These are phyloP conservation scores for Morelia viridis DNA, from an alignment of 2,797 vertebrate genomes.

Conservation along the genomic window DNA sequence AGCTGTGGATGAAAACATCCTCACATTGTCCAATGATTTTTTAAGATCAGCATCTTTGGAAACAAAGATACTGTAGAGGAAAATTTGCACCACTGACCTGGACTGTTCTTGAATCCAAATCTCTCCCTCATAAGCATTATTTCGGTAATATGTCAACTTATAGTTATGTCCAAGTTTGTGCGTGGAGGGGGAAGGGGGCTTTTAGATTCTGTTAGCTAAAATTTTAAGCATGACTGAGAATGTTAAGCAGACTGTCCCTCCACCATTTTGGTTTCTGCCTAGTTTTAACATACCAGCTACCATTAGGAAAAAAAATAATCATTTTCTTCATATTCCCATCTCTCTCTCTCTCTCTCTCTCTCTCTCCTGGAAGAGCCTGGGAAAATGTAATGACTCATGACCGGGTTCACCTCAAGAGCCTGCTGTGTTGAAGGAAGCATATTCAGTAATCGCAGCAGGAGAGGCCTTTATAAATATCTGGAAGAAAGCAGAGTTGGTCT, in stretches of 20 bases:
- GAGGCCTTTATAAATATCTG: conserved; percentile 44
- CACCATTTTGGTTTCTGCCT: conserved; percentile 38
- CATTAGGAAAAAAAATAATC: conserved; percentile 26
- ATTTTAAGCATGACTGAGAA: conserved; percentile 23
- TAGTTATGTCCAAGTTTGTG: not conserved
- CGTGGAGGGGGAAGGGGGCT: conserved; percentile 1
- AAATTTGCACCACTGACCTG: not conserved
- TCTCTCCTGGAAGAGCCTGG: conserved; percentile 62
- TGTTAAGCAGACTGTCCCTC: conserved; percentile 22
- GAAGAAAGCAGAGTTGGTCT: conserved; percentile 38
- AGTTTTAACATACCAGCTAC: conserved; percentile 21
- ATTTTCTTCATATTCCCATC: conserved; percentile 50
- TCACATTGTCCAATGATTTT: not conserved
- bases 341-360: conserved; percentile 45
- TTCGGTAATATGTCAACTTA: not conserved
- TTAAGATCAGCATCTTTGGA: not conserved
- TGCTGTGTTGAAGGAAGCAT: conserved; percentile 41
- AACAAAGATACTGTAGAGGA: not conserved
- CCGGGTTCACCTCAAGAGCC: conserved; percentile 52
- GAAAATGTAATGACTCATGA: conserved; percentile 66
- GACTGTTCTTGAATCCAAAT: not conserved
- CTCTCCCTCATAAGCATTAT: not conserved
- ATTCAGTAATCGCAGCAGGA: conserved; percentile 38
- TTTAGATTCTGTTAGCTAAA: conserved; percentile 36
- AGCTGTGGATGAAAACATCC: not conserved